Conservation (phyloP, 2,113 vertebrate species). For the Bettongia penicillata region DNA sequence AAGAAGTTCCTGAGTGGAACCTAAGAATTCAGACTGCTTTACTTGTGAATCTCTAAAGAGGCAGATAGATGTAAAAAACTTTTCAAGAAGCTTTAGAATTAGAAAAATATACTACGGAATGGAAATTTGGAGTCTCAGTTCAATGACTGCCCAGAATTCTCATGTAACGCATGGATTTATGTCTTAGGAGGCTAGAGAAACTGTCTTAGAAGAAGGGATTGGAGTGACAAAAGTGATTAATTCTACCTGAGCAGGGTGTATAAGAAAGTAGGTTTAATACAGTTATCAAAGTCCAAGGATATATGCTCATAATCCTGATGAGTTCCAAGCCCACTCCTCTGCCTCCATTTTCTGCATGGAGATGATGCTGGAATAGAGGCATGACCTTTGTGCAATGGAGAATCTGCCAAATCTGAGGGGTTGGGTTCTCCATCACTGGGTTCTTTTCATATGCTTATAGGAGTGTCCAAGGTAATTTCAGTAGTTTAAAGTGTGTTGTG, state of each 20-base stretch:
- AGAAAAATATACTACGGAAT: neutral
- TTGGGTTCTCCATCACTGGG: neutral
- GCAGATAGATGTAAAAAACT: constrained; percentile 12
- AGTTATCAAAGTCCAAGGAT: neutral
- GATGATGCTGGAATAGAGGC: neutral
- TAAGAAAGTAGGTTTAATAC: neutral
- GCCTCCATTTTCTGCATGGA: neutral
- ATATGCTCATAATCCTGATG: neutral
- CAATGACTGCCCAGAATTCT: neutral
- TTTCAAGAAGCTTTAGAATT: constrained; percentile 5
- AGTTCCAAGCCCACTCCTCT: neutral
- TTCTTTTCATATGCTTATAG: neutral
- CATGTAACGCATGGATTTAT: neutral
- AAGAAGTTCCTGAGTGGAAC: constrained; percentile 17
- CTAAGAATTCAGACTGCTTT: neutral
- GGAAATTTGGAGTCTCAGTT: neutral
- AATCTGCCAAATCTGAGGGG: neutral
- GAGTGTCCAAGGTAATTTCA: neutral
- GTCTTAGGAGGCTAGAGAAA: neutral
- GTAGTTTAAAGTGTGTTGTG: neutral
- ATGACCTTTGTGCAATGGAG: neutral
- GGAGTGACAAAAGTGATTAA: neutral
- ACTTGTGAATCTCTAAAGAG: neutral
- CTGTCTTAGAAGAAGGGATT: neutral
- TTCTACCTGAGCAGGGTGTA: neutral